Conservation (phyloP, 2,797 vertebrate genomes). For the Esox lucius region DNA sequence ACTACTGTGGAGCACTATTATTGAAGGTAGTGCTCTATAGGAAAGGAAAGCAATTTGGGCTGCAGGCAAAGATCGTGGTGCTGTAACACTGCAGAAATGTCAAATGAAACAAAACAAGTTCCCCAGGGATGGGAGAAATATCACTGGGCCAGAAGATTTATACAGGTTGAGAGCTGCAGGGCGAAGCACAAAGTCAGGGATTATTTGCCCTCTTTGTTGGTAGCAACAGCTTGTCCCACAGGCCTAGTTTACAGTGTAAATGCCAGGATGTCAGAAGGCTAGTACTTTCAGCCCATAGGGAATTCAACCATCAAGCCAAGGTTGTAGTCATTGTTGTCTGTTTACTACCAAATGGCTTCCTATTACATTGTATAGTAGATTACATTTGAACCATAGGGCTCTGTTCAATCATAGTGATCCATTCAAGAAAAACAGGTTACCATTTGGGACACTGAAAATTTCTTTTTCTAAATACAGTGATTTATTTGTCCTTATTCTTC, state of each 20-base stretch:
- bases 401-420: neutral
- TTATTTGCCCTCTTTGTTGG: constrained; percentile 25
- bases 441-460: neutral
- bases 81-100: constrained; percentile 4
- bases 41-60: neutral
- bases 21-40: neutral
- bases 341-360: neutral
- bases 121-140: constrained; percentile 12
- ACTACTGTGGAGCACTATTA: neutral
- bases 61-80: neutral
- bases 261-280: constrained; percentile 3
- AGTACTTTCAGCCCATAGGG: neutral
- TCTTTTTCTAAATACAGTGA: neutral
- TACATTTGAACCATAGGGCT: neutral
- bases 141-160: constrained; percentile 1
- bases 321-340: neutral
- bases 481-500: neutral
- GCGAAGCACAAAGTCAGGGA: constrained; percentile 2
- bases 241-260: neutral
- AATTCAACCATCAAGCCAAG: neutral
- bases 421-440: neutral
- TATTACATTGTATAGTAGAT: neutral
- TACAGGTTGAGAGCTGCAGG: neutral
- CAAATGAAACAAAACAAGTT: constrained; percentile 21
- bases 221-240: neutral